Percentiles rank a stretch among this genome's conserved stretches.
These are phyloP conservation scores for Microcebus griseorufus DNA, from an alignment of 2,113 vertebrate species.

Conservation along the genomic window DNA sequence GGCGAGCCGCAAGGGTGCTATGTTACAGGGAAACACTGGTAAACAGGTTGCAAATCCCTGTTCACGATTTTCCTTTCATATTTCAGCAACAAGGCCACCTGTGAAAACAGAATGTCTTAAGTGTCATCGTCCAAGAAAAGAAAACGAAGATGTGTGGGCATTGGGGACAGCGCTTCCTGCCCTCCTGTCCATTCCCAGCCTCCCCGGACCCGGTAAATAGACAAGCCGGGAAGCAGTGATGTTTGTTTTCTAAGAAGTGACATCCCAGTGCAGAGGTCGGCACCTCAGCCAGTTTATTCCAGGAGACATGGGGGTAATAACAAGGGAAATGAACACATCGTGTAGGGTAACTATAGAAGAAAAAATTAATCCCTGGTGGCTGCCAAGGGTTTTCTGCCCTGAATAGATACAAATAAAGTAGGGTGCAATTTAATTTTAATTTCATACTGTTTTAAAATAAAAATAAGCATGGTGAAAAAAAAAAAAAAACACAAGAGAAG, in stretches of 20 bases:
- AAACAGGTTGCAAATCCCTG: constrained; percentile 6
- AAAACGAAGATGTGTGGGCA: constrained; percentile 24
- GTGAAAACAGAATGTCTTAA: constrained; percentile 56
- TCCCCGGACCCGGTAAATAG: not conserved
- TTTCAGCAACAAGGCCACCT: constrained; percentile 53
- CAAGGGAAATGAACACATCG: not conserved
- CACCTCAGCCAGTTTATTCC: not conserved
- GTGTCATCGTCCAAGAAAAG: constrained; percentile 19
- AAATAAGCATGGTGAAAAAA: not conserved
- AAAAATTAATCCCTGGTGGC: not conserved
- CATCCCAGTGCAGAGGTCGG: not conserved
- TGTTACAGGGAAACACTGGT: not conserved
- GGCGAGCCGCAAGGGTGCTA: not conserved
- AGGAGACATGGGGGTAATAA: not conserved
- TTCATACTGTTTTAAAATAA: not conserved
- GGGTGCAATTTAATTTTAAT: not conserved
- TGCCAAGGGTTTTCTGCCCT: not conserved
- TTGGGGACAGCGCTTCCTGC: constrained; percentile 5
- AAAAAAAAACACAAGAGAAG: not conserved
- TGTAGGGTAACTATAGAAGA: not conserved
- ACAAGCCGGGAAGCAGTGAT: not conserved
- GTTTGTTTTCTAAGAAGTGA: constrained; percentile 52
- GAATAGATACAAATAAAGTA: not conserved
- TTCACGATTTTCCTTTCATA: constrained; percentile 38
- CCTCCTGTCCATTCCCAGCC: not conserved